Conservation (phyloP, 2,888 invertebrate genomes). For the Scrobipalpa costella region DNA sequence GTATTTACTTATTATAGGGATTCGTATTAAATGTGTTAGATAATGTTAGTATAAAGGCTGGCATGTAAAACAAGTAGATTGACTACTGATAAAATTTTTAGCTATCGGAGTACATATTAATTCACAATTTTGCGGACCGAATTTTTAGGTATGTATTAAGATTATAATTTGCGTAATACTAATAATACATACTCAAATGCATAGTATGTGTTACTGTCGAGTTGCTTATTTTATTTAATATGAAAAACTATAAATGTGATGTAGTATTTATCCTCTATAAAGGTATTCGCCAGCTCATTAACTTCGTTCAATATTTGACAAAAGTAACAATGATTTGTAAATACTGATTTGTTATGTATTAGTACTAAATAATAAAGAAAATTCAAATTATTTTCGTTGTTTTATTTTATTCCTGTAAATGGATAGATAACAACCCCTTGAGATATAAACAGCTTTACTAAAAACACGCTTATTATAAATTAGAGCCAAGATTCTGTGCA, state of each 20-base stretch:
- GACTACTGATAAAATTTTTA: not conserved
- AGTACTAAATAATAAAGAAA: conserved; percentile 7
- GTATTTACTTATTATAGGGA: too few species aligned
- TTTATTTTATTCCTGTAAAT: not conserved
- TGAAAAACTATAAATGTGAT: conserved; percentile 8
- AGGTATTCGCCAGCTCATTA: conserved; percentile 4
- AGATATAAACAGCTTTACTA: too few species aligned
- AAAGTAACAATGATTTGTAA: conserved; percentile 22
- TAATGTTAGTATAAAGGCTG: too few species aligned
- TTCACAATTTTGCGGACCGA: not conserved
- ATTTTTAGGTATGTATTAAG: not conserved
- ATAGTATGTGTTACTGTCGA: not conserved
- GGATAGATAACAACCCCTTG: not conserved
- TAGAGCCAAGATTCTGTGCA: too few species aligned
- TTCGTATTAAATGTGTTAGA: too few species aligned
- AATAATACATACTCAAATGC: not conserved
- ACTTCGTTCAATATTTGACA: not conserved
- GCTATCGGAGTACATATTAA: not conserved
- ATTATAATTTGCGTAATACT: conserved; percentile 10
- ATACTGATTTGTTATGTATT: conserved; percentile 26
- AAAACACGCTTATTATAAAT: too few species aligned
- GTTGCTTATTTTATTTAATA: not conserved
- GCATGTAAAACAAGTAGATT: too few species aligned
- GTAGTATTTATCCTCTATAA: not conserved
- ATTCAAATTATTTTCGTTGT: not conserved